Evolutionary conservation across 2,113 vertebrate species (phyloP).

Genomic region (Bos javanicus): DNA sequence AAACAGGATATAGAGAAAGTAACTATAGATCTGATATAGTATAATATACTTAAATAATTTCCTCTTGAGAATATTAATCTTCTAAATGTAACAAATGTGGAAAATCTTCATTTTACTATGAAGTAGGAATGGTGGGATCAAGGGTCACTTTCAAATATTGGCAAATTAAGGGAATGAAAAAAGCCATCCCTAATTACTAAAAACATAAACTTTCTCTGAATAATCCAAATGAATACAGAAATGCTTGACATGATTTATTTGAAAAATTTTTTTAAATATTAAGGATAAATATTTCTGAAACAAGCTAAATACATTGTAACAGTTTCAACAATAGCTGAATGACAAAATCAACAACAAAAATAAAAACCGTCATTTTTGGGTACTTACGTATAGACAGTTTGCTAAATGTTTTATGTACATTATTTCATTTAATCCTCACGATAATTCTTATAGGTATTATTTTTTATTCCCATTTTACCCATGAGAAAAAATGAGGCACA

Average conservation of each 20-base stretch:
- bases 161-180: slow-evolving; percentile 15
- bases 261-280: neutral
- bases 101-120: neutral
- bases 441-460: neutral
- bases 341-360: slow-evolving; percentile 26
- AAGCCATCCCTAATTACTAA: neutral
- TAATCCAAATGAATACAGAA: slow-evolving; percentile 29
- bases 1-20: slow-evolving; percentile 16
- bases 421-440: neutral
- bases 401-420: neutral
- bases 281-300: slow-evolving; percentile 32
- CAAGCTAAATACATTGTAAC: neutral
- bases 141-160: slow-evolving; percentile 5
- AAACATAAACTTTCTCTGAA: slow-evolving; percentile 32
- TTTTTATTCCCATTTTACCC: slow-evolving; percentile 23
- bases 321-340: neutral
- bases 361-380: neutral
- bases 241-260: neutral
- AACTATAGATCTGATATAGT: neutral
- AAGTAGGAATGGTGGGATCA: neutral
- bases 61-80: neutral
- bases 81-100: neutral
- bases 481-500: neutral
- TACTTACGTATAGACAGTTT: neutral
- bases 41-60: slow-evolving; percentile 17